Conservation (phyloP, 2,797 vertebrate genomes). For the Scolopax rusticola region DNA sequence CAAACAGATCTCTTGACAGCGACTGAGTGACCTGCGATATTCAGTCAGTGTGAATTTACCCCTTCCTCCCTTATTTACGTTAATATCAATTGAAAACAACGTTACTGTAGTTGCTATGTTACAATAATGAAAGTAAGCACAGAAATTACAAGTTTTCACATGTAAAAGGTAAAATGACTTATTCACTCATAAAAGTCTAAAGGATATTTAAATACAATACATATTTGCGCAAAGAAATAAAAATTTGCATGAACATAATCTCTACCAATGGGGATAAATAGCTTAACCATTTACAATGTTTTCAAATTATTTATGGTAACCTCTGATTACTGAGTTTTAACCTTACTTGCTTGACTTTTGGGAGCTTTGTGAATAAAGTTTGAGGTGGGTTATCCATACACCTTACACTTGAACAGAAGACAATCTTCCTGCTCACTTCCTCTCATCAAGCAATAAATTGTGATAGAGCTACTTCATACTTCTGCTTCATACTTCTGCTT, state of each 20-base stretch:
- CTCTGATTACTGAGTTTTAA: not conserved
- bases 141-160: not conserved
- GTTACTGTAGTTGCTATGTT: not conserved
- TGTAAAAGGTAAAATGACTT: not conserved
- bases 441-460: not conserved
- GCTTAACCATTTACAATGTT: rapidly evolving
- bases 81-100: not conserved
- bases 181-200: not conserved
- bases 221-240: not conserved
- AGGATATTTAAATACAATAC: not conserved
- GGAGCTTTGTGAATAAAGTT: not conserved
- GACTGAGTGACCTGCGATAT: not conserved
- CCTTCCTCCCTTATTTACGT: not conserved
- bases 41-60: not conserved
- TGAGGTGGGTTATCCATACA: rapidly evolving
- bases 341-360: not conserved
- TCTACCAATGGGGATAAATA: not conserved
- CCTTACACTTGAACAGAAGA: not conserved
- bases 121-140: not conserved
- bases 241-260: not conserved
- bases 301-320: not conserved
- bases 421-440: not conserved
- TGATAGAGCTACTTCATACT: not conserved
- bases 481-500: not conserved
- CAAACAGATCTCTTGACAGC: not conserved